Base-by-base conservation (phyloP, 2,797 vertebrate genomes). In the Sylvilagus floridanus region DNA sequence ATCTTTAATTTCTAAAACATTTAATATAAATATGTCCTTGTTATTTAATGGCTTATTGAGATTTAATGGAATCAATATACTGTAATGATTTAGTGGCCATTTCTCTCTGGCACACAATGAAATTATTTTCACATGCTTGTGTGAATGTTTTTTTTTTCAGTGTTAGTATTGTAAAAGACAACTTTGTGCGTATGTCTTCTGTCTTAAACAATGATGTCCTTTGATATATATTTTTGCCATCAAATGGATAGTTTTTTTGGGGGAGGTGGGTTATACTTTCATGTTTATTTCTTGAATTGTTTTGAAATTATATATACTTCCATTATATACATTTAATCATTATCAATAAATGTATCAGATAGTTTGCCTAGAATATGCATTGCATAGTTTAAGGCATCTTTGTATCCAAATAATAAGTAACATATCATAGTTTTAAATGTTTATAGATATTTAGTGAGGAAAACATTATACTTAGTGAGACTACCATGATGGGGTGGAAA, bases 221-320 rank as follows among this genome's bases (percentile, higher is more conserved):
- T 30, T 91, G 50, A 54, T 81, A 94, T 90, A 65, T 66, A 52
- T 86, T 69, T 62, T 88, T 81, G 57, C 26, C 30, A 26, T 82
- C 69, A 66, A 57, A 72, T 8, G 32, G 68, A 89, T 19, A 60
- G 26, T 62, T 69, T 71, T 71, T 83, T 82, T 1, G n/a, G 1
- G 28, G 26, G 63, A 35, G 8, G 89, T n/a, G 81, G 69, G 32
- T 42, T 82, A 13, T 69, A 62, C 42, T 76, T 85, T 57, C 62
- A 30, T 76, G 14, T 89, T 88, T 85, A 92, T 94, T 88, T 89
- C 75, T 84, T 85, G 19, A 89, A 57, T 79, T 84, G 75, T 42
- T 71, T 85, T 85, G 63, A 88, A 78, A 91, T 78, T n/a, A 65
- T 81, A 76, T 35, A 81, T 75, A 88, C 54, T 75, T 75, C 68